Conservation (phyloP, 2,113 vertebrate species). For the Rhea pennata region DNA sequence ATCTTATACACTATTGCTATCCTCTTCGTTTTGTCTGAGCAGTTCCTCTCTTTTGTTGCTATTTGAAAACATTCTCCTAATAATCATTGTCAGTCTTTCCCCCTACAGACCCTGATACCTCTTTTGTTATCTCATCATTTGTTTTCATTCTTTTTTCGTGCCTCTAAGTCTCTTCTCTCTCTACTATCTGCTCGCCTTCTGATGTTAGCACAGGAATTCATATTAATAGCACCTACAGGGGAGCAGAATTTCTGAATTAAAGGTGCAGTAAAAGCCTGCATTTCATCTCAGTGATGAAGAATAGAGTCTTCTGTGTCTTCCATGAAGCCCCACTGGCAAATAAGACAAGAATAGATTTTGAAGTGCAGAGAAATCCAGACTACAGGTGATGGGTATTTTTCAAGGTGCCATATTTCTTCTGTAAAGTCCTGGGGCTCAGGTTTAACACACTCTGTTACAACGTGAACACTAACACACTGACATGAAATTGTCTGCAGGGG, state of each 20-base stretch:
- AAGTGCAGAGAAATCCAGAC: not conserved
- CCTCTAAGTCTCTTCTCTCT: not conserved
- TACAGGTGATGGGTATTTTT: not conserved
- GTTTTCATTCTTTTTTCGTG: not conserved
- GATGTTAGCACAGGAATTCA: not conserved
- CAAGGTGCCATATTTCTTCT: not conserved
- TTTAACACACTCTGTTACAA: not conserved
- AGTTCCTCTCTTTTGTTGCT: not conserved
- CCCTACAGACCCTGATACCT: not conserved
- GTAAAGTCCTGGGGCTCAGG: rapidly evolving
- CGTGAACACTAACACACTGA: not conserved
- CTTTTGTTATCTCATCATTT: not conserved
- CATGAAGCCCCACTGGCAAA: not conserved
- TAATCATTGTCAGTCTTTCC: not conserved
- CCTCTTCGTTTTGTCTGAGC: not conserved
- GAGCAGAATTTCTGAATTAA: not conserved
- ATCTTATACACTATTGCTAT: not conserved
- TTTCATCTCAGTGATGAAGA: not conserved
- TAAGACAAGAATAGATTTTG: not conserved
- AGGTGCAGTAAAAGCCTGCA: not conserved
- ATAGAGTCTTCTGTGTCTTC: not conserved
- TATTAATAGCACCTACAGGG: not conserved
- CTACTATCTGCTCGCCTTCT: not conserved
- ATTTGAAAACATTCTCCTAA: not conserved
- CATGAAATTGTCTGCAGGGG: not conserved